Evolutionary conservation across 2,797 vertebrate species (phyloP), one percentile per base, ranked within the genome.

Genomic region (Hippopotamyrus pictus): DNA sequence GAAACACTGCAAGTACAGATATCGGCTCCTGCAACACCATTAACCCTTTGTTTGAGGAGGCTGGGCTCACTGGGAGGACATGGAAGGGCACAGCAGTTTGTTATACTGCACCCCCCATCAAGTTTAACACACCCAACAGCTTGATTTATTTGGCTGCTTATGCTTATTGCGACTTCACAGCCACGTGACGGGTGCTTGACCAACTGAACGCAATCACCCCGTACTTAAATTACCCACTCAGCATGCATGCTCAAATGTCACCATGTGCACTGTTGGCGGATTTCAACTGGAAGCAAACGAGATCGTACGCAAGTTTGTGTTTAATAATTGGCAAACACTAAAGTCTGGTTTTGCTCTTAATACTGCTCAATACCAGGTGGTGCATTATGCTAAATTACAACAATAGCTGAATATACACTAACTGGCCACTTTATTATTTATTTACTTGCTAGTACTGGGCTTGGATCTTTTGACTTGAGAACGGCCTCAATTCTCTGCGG

Each of bases 1-100:
- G 19, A 59, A 7, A 59, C 54, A 59, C 54, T 59, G 54, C 19
- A 94, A 90, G 94, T 94, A 95, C 94, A 95, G 94, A 93, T 94
- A 94, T 93, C 92, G 91, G 87, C 93, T 95, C 93, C 92, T 37
- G 86, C 94, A 95, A 96, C 96, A 96, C 95, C 96, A 96, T 96
- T 95, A 93, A 91, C 89, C 93, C 94, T 94, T 95, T 94, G 94
- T 95, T 95, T 94, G 89, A 89, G 33, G 7, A 87, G 25, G 73
- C 29, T 0, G 8, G 79, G 1, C 41, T 3, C 19, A 48, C 7
- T 83, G 44, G 19, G 44, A 25, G 19, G 3, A n/a, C 79, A 46
- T 6, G 14, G 69, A 17, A 73, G 69, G 33, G 33, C 33, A 73
- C 1, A 5, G 29, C 65, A 17, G 29, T 29, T 73, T 33, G 65